A percentile compares a stretch with the other conserved stretches of the same genome.
Evolutionary conservation across 2,888 invertebrate species (phyloP).

Genomic region (Noctua janthina): DNA sequence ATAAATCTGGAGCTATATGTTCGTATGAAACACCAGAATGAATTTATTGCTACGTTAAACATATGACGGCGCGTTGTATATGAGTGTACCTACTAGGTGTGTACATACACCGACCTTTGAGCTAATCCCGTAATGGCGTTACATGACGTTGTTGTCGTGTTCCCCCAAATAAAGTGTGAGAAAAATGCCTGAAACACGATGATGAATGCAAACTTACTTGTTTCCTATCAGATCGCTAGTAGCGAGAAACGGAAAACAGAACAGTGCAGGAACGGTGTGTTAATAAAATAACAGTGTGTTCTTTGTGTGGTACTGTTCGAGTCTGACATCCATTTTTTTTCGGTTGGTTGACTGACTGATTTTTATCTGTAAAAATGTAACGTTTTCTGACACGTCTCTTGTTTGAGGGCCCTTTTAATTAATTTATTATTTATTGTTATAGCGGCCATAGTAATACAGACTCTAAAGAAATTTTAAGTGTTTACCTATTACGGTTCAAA

Average conservation of each 20-base stretch:
- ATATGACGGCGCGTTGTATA: background rate
- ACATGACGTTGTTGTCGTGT: background rate
- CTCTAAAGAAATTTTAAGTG: background rate
- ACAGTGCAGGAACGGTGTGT: background rate
- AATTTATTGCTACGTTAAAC: conserved; percentile 33
- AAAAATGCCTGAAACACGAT: conserved; percentile 17
- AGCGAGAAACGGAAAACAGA: conserved; percentile 14
- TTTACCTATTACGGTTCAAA: background rate
- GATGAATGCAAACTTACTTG: background rate
- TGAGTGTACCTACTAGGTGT: background rate
- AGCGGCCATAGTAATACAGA: background rate
- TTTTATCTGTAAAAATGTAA: background rate
- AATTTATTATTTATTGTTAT: background rate
- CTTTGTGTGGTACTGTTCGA: background rate
- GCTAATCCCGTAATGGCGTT: conserved; percentile 10
- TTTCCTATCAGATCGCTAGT: background rate
- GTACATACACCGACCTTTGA: background rate
- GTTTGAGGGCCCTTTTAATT: background rate
- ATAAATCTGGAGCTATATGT: conserved; percentile 46
- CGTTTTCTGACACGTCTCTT: background rate
- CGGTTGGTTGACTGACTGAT: background rate
- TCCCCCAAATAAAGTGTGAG: background rate
- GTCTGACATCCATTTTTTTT: conserved; percentile 4
- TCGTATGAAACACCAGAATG: conserved; percentile 34
- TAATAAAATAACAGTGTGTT: background rate